Base-by-base conservation (phyloP, 1,140 invertebrate genomes). In the Cheumatopsyche charites region DNA sequence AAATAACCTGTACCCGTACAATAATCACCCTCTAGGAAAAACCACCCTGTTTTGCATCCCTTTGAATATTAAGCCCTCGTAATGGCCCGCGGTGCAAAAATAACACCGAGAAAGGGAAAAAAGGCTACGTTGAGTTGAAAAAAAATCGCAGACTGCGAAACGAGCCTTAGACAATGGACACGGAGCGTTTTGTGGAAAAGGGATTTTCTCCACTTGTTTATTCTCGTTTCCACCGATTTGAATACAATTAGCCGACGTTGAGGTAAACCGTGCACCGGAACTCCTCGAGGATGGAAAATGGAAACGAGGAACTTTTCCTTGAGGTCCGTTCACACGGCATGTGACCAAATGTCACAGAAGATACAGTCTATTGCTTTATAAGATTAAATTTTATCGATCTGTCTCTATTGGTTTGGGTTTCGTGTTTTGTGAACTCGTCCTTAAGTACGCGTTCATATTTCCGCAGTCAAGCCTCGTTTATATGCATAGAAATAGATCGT, bases 141-240 rank as follows among this genome's bases (percentile, higher is more conserved):
- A 63, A 63, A 36, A 62, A 3, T 11, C 62, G 29, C 15, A 21
- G 15, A 17, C 9, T n/a, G 17, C 26, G 62, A 42, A 63, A 61
- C n/a, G 19, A 15, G 7, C n/a, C 5, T n/a, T 15, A 7, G 19
- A 19, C 3, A 3, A 13, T 5, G 19, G 19, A 11, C 2, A 19
- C 6, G 21, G 21, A 17, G 25, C 15, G 43, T 41, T 62, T 29
- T 36, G 23, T 45, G 19, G 26, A 70, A 70, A 67, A 70, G 55
- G 68, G 61, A 42, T 70, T 70, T 23, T 58, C 55, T 68, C 68
- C 68, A 68, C 41, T 70, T 70, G 62, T 73, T 65, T 73, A 73
- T 67, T 70, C 67, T 73, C 66, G 66, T 72, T 73, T 65, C 58
- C 67, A 67, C 36, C 72, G 72, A 73, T 73, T 73, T 73, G 72